Evolutionary conservation across 1,140 invertebrate genomes (phyloP).

Genomic region (Bemisia tabaci): DNA sequence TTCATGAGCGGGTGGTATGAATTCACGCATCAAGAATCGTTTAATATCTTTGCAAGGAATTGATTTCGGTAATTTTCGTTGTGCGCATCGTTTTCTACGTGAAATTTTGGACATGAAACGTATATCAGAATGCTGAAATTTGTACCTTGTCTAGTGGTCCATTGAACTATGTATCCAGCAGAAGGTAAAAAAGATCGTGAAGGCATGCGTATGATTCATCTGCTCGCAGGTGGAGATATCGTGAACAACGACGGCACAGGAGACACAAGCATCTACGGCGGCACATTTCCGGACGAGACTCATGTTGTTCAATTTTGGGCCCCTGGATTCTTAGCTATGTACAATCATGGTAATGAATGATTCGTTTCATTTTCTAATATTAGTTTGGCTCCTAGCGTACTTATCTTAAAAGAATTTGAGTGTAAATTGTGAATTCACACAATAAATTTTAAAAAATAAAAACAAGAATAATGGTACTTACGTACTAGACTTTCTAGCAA

Average conservation of each 20-base stretch:
- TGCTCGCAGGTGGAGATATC: constrained; percentile 70
- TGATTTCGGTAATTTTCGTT: too few relatives aligned
- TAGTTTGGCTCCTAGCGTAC: not conserved
- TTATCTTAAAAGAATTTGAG: not conserved
- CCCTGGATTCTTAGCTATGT: constrained; percentile 89
- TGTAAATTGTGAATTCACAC: not conserved
- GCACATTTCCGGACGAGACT: constrained; percentile 87
- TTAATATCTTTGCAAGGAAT: too few relatives aligned
- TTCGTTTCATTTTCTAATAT: too few relatives aligned
- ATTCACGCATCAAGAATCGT: too few relatives aligned
- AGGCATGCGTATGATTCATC: too few relatives aligned
- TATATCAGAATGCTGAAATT: too few relatives aligned
- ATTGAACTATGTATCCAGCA: too few relatives aligned
- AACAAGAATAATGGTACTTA: not conserved
- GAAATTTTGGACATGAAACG: too few relatives aligned
- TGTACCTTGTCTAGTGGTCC: too few relatives aligned
- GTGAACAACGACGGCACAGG: constrained; percentile 60
- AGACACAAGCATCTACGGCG: constrained; percentile 78
- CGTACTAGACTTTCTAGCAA: not conserved
- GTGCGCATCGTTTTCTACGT: too few relatives aligned
- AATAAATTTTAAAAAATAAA: not conserved
- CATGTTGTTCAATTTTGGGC: constrained; percentile 75
- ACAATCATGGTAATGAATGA: constrained; percentile 68
- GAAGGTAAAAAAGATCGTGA: too few relatives aligned
- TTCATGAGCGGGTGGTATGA: too few relatives aligned